A percentile compares a stretch with the other conserved stretches of the same genome.
These are phyloP conservation scores for Tyto alba DNA, from an alignment of 2,113 vertebrate species.

Conservation along the genomic window DNA sequence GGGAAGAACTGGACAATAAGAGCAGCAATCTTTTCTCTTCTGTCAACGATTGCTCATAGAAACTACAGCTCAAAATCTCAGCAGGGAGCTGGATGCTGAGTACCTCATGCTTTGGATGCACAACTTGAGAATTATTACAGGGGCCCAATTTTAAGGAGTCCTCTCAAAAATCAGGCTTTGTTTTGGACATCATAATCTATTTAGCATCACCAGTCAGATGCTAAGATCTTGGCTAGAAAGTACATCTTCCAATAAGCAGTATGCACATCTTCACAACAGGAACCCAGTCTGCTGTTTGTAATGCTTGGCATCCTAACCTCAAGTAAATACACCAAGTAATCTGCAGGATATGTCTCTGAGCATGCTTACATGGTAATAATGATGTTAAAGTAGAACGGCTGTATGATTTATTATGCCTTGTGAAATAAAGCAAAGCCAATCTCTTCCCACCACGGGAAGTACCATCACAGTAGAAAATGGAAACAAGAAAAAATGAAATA, in stretches of 20 bases:
- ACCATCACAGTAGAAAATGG: conserved; percentile 65
- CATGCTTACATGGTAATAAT: conserved; percentile 60
- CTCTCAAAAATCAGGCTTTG: neutral
- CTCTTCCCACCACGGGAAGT: conserved; percentile 67
- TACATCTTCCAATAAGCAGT: neutral
- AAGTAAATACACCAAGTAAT: conserved; percentile 58
- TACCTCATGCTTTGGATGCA: neutral
- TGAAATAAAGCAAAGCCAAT: conserved; percentile 62
- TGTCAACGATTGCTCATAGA: neutral
- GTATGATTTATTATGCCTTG: conserved; percentile 71
- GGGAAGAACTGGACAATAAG: neutral
- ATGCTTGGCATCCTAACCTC: conserved; percentile 54
- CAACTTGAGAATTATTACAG: neutral
- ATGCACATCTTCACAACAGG: conserved; percentile 21
- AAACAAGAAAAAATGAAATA: conserved; percentile 62
- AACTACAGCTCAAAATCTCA: neutral
- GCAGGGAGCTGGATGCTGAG: neutral
- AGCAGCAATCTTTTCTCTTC: neutral
- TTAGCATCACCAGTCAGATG: neutral
- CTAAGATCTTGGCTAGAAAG: neutral
- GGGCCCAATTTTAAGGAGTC: neutral
- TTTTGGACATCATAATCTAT: neutral
- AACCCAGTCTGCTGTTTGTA: conserved; percentile 42
- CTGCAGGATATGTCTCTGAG: conserved; percentile 54
- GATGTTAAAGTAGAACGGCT: conserved; percentile 38